phyloP scores from a whole-genome alignment of 2,888 invertebrate genomes.

The Bellardia pandia region DNA sequence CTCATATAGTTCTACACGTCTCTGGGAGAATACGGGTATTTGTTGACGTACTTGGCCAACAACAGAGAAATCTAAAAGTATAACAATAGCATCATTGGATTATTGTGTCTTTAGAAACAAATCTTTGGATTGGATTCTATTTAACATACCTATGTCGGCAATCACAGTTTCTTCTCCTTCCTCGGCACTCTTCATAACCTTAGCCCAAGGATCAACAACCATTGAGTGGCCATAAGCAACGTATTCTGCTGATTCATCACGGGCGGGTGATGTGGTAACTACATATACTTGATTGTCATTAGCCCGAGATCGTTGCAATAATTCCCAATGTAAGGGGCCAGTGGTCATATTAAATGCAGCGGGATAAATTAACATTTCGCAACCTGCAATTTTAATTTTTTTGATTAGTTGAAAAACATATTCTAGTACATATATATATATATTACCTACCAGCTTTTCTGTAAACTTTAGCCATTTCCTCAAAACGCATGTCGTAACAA shows the following conservation, averaged over 20 bases:
- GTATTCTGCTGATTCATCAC: conserved; percentile 91
- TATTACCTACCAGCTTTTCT: conserved; percentile 85
- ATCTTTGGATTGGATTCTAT: neutral
- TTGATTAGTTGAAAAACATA: neutral
- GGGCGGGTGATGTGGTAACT: conserved; percentile 93
- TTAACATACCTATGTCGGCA: conserved; percentile 89
- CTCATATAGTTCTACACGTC: conserved; percentile 90
- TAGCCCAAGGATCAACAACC: conserved; percentile 92
- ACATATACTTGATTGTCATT: conserved; percentile 96
- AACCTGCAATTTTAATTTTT: conserved; percentile 85
- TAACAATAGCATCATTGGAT: neutral
- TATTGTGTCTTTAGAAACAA: neutral
- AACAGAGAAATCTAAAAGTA: conserved; percentile 88
- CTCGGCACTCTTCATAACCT: conserved; percentile 88
- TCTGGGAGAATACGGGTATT: conserved; percentile 91
- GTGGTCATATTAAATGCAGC: conserved; percentile 98
- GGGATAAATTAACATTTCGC: conserved; percentile 94
- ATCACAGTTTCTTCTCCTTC: conserved; percentile 89
- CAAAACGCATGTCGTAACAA: conserved; percentile 97
- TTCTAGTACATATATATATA: neutral
- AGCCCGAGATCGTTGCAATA: conserved; percentile 92
- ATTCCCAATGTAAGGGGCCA: conserved; percentile 96
- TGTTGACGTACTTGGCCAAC: conserved; percentile 92
- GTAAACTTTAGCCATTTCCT: conserved; percentile 92
- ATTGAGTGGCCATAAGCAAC: conserved; percentile 96